These are phyloP conservation scores for Drosophila rubida DNA, from an alignment of 2,888 invertebrate species.

Conservation along the genomic window DNA sequence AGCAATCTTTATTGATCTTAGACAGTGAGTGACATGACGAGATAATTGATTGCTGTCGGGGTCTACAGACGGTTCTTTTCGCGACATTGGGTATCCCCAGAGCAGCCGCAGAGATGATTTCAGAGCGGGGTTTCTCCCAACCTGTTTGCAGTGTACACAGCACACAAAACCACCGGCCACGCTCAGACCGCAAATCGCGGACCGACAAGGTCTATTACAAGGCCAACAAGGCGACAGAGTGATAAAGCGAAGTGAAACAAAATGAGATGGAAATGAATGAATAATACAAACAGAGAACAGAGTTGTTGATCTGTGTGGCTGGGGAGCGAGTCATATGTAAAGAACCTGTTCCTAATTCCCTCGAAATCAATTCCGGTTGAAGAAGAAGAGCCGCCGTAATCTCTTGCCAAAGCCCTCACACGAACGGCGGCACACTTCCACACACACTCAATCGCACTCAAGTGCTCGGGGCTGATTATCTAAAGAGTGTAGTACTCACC, in stretches of 20 bases:
- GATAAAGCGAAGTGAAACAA: not conserved
- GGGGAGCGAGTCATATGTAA: conserved; percentile 21
- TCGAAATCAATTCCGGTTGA: conserved; percentile 68
- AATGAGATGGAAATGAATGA: conserved; percentile 1
- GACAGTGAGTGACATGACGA: not conserved
- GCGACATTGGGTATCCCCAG: conserved; percentile 25
- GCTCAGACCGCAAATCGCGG: conserved; percentile 23
- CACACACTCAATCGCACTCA: not conserved
- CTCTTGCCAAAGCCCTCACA: conserved; percentile 14
- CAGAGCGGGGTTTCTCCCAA: conserved; percentile 32
- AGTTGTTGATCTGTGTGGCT: conserved; percentile 14
- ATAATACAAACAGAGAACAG: conserved; percentile 11
- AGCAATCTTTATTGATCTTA: not conserved
- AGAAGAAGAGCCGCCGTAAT: conserved; percentile 32
- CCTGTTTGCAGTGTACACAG: conserved; percentile 26
- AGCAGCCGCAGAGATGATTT: conserved; percentile 17
- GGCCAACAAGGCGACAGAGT: conserved; percentile 52
- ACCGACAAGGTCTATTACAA: conserved; percentile 61
- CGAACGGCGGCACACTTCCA: not conserved
- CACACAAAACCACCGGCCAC: conserved; percentile 20
- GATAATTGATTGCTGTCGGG: conserved; percentile 1
- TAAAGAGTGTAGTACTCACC: conserved; percentile 73
- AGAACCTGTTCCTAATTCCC: conserved; percentile 68
- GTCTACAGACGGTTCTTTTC: conserved; percentile 25
- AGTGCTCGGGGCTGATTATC: not conserved